A percentile compares a stretch with the other conserved stretches of the same genome.
phyloP scores from a whole-genome alignment of 2,113 vertebrate genomes.

The Smithornis capensis region DNA sequence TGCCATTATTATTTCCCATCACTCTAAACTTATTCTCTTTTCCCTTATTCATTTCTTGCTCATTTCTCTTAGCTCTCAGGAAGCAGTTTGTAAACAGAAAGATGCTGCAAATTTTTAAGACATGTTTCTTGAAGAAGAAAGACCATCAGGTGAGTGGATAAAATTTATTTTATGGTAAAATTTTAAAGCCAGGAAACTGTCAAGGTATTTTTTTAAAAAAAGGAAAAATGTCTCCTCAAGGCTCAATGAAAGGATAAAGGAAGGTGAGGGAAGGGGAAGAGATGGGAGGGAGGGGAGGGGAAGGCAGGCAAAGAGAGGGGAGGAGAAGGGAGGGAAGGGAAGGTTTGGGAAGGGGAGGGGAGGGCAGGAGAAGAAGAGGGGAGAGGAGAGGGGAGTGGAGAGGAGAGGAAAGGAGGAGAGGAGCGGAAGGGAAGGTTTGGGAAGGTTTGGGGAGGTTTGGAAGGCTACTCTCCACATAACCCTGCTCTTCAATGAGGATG shows the following conservation, averaged over 20 bases:
- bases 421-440: no score
- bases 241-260: fast-evolving
- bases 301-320: no score
- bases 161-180: neutral
- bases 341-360: no score
- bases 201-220: neutral
- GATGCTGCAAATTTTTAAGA: neutral
- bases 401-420: no score
- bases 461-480: no score
- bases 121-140: neutral
- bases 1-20: neutral
- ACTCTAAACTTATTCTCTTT: neutral
- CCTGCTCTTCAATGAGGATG: neutral
- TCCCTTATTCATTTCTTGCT: neutral
- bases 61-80: neutral
- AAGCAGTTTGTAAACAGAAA: neutral
- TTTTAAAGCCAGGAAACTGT: neutral
- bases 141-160: neutral
- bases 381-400: no score
- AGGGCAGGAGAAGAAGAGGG: no score
- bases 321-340: fast-evolving
- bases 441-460: no score
- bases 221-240: neutral
- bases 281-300: neutral
- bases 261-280: neutral